A percentile compares a stretch with the other conserved stretches of the same genome.
phyloP scores from a whole-genome alignment of 1,140 invertebrate genomes.

The Formica exsecta region DNA sequence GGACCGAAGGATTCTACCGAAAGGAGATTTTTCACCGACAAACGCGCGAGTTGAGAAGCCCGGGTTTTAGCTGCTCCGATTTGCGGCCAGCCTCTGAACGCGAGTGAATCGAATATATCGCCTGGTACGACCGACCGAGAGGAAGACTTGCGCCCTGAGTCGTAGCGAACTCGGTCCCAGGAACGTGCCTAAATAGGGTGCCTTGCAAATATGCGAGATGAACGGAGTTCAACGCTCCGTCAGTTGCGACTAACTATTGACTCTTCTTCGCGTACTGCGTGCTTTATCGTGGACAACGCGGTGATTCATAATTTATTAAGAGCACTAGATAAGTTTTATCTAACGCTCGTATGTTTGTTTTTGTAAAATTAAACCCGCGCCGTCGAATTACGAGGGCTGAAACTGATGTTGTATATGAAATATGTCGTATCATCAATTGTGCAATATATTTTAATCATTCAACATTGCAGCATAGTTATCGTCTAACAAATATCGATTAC shows the following conservation, averaged over 20 bases:
- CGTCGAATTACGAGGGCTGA: neutral
- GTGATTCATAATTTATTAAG: conserved; percentile 14
- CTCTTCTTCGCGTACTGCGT: conserved; percentile 19
- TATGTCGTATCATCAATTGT: neutral
- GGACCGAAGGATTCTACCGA: neutral
- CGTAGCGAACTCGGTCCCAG: conserved; percentile 52
- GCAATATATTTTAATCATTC: neutral
- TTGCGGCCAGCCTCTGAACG: conserved; percentile 65
- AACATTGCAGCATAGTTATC: neutral
- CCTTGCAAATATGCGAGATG: neutral
- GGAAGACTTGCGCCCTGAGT: conserved; percentile 76
- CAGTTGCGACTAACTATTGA: conserved; percentile 1
- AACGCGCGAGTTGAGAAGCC: conserved; percentile 11
- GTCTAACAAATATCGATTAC: neutral
- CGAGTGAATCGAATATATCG: conserved; percentile 72
- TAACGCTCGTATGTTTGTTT: neutral
- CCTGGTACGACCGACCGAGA: conserved; percentile 69
- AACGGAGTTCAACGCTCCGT: neutral
- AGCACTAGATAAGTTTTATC: conserved; percentile 54
- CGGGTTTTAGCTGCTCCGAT: conserved; percentile 28
- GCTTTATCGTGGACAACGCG: too few relatives aligned
- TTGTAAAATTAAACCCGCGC: neutral
- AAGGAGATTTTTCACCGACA: neutral
- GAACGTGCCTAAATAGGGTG: conserved; percentile 40
- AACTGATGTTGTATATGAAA: neutral